Conservation (phyloP, 2,113 vertebrate species). For the Phyllopteryx taeniolatus region DNA sequence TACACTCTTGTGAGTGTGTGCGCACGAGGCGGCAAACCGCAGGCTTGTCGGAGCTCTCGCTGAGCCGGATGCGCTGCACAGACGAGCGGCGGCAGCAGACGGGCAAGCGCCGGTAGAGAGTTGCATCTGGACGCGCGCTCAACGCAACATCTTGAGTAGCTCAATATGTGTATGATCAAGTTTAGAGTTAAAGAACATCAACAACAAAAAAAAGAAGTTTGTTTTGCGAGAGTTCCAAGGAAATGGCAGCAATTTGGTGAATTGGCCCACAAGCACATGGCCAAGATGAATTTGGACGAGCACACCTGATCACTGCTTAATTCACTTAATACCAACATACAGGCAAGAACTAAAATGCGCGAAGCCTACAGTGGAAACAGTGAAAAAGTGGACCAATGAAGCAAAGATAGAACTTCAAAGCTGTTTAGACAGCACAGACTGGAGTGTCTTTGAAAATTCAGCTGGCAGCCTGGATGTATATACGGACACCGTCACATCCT, state of each 20-base stretch:
- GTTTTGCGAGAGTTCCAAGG: background rate
- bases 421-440: too few relatives aligned
- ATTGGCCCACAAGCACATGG: constrained; percentile 35
- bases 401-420: too few relatives aligned
- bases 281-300: background rate
- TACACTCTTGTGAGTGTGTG: constrained; percentile 44
- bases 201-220: background rate
- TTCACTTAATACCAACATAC: too few relatives aligned
- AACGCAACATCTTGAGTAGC: constrained; percentile 16
- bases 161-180: background rate
- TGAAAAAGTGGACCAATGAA: too few relatives aligned
- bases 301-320: too few relatives aligned
- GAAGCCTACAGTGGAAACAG: too few relatives aligned
- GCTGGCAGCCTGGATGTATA: too few relatives aligned
- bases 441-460: too few relatives aligned
- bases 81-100: constrained; percentile 71
- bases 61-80: constrained; percentile 66
- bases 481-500: too few relatives aligned
- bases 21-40: constrained; percentile 73
- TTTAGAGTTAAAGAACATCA: background rate
- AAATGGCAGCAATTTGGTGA: background rate
- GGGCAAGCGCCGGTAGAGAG: constrained; percentile 62
- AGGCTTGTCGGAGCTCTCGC: constrained; percentile 78
- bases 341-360: too few relatives aligned
- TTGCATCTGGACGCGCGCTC: constrained; percentile 33